Conservation (phyloP, 2,888 invertebrate species). For the Eristalis tenax region DNA sequence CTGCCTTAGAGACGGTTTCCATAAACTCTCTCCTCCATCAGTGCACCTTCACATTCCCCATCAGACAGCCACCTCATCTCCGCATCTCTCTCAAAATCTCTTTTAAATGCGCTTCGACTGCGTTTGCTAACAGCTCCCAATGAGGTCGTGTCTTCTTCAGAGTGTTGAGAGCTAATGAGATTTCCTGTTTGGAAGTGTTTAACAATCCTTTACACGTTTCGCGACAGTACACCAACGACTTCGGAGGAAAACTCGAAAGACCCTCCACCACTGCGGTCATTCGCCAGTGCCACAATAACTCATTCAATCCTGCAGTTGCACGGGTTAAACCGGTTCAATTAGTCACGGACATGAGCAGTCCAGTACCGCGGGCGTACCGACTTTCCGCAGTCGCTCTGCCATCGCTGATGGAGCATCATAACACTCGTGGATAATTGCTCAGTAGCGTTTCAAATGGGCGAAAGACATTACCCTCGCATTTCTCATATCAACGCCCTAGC, state of each 20-base stretch:
- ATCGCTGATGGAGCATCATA: slow-evolving; percentile 6
- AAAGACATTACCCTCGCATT: slow-evolving; percentile 48
- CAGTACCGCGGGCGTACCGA: slow-evolving; percentile 5
- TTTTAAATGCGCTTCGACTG: too few species aligned
- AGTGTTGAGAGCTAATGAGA: not conserved
- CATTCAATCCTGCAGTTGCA: slow-evolving; percentile 34
- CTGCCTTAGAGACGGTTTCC: too few species aligned
- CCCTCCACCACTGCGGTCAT: not conserved
- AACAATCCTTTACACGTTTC: not conserved
- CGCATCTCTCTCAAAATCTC: too few species aligned
- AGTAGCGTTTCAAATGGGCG: slow-evolving; percentile 38
- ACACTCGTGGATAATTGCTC: slow-evolving; percentile 34
- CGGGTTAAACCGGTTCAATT: slow-evolving; percentile 52
- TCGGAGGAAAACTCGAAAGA: not conserved
- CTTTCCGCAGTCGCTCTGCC: not conserved
- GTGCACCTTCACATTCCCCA: not conserved
- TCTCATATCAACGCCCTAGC: not conserved
- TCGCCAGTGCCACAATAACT: slow-evolving; percentile 35
- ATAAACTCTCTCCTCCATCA: not conserved
- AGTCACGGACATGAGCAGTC: slow-evolving; percentile 18
- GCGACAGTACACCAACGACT: not conserved
- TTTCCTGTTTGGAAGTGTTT: not conserved
- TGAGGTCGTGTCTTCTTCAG: not conserved
- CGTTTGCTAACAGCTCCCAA: too few species aligned
- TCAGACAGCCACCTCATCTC: not conserved